Evolutionary conservation across 2,113 vertebrate genomes (phyloP).

Genomic region (Junco hyemalis): DNA sequence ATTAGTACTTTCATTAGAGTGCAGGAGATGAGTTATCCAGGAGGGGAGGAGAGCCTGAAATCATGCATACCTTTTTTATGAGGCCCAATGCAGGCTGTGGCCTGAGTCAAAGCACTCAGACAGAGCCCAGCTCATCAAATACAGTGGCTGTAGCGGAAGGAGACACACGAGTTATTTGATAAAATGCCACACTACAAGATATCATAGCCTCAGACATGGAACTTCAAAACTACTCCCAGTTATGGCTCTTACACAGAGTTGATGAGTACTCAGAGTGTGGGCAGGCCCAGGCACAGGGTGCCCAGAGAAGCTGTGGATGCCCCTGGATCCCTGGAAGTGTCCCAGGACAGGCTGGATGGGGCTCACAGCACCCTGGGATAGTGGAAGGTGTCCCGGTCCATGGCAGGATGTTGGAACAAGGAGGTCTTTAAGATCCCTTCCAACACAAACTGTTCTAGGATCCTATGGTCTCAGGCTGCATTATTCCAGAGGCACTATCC

Average conservation of each 20-base stretch:
- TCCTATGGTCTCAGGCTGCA: accelerated
- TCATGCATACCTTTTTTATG: conserved; percentile 28
- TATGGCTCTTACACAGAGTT: not conserved
- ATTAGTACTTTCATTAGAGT: conserved; percentile 5
- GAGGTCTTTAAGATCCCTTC: not conserved
- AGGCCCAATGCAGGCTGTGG: not conserved
- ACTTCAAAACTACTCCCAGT: not conserved
- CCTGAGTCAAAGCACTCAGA: not conserved
- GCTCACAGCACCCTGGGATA: accelerated
- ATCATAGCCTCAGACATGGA: not conserved
- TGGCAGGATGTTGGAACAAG: not conserved
- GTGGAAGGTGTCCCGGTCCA: not conserved
- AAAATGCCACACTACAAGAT: not conserved
- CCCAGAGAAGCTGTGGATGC: not conserved
- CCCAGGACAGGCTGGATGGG: accelerated
- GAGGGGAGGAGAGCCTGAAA: conserved; percentile 25
- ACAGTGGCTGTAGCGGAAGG: not conserved
- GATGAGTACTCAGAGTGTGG: too few relatives aligned
- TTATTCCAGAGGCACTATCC: not conserved
- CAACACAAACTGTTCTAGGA: not conserved
- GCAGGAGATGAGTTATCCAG: conserved; percentile 4
- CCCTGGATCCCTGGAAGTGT: not conserved
- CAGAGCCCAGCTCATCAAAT: not conserved
- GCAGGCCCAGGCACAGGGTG: not conserved
- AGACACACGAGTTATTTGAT: not conserved